phyloP scores from a whole-genome alignment of 1,140 invertebrate species.

The Nomia melanderi region DNA sequence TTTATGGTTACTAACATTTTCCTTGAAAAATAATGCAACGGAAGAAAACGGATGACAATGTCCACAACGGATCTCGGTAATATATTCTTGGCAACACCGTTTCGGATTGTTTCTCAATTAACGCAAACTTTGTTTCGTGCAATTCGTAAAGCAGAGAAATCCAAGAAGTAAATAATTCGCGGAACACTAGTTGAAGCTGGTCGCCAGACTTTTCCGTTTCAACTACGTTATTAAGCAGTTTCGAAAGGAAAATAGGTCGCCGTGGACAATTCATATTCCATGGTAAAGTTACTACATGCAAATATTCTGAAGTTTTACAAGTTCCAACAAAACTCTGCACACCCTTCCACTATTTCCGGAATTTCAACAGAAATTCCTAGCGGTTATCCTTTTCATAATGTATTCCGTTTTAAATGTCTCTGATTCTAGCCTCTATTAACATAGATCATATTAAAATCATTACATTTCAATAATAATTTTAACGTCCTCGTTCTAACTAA shows the following conservation, averaged over 20 bases:
- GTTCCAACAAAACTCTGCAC: slow-evolving; percentile 3
- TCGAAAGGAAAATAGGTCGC: slow-evolving; percentile 3
- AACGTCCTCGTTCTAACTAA: not conserved
- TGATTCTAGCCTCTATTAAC: not conserved
- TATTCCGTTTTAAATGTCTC: not conserved
- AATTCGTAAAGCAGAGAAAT: not conserved
- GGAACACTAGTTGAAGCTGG: not conserved
- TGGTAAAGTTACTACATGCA: slow-evolving; percentile 4
- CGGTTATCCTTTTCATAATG: not conserved
- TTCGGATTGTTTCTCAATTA: not conserved
- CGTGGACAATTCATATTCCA: not conserved
- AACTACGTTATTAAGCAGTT: slow-evolving; percentile 3
- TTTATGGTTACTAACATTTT: too few species aligned
- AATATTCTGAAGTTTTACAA: slow-evolving; percentile 4
- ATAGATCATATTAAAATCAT: not conserved
- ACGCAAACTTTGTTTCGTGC: not conserved
- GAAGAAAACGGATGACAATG: too few species aligned
- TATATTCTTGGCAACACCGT: not conserved
- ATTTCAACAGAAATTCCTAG: not conserved
- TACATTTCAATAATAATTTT: not conserved
- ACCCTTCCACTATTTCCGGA: not conserved
- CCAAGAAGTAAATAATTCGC: not conserved
- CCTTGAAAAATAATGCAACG: too few species aligned
- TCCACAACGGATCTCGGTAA: not conserved
- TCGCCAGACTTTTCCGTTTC: not conserved